Evolutionary conservation across 2,113 vertebrate species (phyloP), one percentile per base, ranked within the genome.

Genomic region (Cinclus mexicanus): DNA sequence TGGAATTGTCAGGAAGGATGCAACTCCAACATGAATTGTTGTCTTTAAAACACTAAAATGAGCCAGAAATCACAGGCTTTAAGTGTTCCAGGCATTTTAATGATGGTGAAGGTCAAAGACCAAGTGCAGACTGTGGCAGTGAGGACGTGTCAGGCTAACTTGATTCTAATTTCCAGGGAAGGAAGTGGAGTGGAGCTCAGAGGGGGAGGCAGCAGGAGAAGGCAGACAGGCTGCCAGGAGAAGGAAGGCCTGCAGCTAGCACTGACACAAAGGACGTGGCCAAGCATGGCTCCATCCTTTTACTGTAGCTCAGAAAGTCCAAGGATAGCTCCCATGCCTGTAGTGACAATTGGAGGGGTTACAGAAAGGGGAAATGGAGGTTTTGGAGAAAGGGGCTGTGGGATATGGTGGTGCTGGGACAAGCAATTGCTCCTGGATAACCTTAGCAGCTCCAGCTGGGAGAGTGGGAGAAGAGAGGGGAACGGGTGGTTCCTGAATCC

Each of bases 1-100:
- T 23, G 35, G n/a, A 69, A 82, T 93, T 72, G 94, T 81, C 80
- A 95, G 91, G 90, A 82, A 65, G 47, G 44, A 87, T 95, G 90
- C 46, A 52, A 90, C 41, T 95, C 77, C 85, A 92, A 80, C 64
- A 35, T 33, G 55, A 93, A 91, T 96, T 86, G 12, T 18, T 74
- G 79, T 42, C 63, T 89, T 94, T 85, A 86, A 79, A 78, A 65
- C 41, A 78, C 67, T 81, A 56, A 92, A 95, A 89, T 44, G 78
- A 93, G 74, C 74, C 81, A 74, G 60, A 96, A 96, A 94, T 72
- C 80, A 41, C 22, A 86, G 89, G 82, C 63, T 84, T 80, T 25
- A 44, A 80, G 47, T 72, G 60, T 60, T 89, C 49, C 68, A 85
- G 91, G 87, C 15, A 50, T 93, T 93, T 88, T 89, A 83, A 86